Conservation (phyloP, 2,888 invertebrate genomes). For the Caenorhabditis sinica region DNA sequence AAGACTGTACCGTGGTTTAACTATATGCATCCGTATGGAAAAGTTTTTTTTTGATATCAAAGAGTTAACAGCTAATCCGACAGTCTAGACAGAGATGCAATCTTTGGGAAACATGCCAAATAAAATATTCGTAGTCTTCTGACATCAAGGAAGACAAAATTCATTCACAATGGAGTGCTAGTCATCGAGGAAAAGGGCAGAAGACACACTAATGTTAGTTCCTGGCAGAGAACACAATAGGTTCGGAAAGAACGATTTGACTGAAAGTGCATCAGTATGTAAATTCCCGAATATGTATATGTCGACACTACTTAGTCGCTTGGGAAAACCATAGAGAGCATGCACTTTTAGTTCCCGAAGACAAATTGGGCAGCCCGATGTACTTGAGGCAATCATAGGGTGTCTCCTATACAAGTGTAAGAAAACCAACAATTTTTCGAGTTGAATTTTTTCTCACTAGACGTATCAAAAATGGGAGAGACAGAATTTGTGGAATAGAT, state of each 20-base stretch:
- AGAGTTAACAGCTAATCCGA: too few relatives aligned
- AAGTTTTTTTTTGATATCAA: too few relatives aligned
- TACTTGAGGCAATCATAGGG: neutral
- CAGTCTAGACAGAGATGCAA: neutral
- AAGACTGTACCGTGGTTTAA: too few relatives aligned
- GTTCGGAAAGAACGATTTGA: neutral
- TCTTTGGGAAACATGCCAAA: neutral
- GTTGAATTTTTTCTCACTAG: too few relatives aligned
- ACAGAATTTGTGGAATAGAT: neutral
- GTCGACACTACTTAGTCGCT: neutral
- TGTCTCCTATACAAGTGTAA: neutral
- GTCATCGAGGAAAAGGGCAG: neutral
- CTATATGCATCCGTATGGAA: too few relatives aligned
- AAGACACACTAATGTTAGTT: neutral
- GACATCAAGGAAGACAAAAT: neutral
- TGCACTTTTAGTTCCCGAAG: neutral
- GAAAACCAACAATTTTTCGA: neutral
- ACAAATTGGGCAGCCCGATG: neutral
- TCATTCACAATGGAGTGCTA: neutral
- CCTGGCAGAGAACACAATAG: neutral
- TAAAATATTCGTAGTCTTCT: neutral
- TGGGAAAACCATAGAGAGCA: neutral
- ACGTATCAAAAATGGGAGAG: neutral
- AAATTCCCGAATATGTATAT: constrained; percentile 8
- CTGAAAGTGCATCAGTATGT: constrained; percentile 5